Evolutionary conservation across 2,113 vertebrate genomes (phyloP).

Genomic region (Emberiza fucata): DNA sequence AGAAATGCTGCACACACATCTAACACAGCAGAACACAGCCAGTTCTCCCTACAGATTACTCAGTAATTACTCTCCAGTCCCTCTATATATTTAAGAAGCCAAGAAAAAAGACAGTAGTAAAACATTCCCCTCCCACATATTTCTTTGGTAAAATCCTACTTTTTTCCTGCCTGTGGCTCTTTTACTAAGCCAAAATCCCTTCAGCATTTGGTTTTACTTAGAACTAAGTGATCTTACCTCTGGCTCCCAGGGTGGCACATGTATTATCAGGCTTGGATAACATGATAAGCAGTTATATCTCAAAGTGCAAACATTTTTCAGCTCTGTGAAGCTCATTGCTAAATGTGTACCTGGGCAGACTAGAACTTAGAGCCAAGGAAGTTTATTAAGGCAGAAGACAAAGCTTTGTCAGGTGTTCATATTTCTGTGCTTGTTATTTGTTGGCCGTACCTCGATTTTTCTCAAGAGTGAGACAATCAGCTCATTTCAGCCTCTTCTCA

Average conservation of each 20-base stretch:
- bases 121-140: background rate
- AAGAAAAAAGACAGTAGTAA: background rate
- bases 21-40: background rate
- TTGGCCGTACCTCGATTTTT: background rate
- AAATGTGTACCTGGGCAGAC: background rate
- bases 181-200: conserved; percentile 9
- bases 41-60: background rate
- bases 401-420: background rate
- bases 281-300: background rate
- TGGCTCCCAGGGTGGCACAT: background rate
- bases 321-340: background rate
- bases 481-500: background rate
- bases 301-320: background rate
- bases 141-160: background rate
- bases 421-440: background rate
- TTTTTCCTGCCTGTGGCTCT: background rate
- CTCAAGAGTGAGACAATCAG: background rate
- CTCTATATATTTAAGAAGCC: background rate
- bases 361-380: background rate
- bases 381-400: background rate
- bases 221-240: background rate
- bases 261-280: background rate
- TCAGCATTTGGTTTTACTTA: background rate
- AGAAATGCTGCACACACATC: background rate
- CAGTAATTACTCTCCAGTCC: background rate